A percentile compares a stretch with the other conserved stretches of the same genome.
phyloP scores from a whole-genome alignment of 2,113 vertebrate genomes.

The Toxostoma redivivum region DNA sequence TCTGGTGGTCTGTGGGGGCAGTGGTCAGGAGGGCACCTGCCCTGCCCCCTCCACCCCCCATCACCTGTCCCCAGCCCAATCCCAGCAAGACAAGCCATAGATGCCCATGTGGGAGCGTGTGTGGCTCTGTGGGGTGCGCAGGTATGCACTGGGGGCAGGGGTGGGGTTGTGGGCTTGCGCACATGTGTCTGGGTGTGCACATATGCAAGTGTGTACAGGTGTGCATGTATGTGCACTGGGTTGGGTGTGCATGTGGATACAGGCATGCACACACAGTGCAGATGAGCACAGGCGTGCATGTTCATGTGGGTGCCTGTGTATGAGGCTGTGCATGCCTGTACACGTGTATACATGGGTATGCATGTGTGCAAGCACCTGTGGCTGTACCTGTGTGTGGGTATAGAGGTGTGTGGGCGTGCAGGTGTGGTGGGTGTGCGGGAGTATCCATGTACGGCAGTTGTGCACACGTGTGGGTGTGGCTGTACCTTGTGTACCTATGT shows the following conservation, averaged over 20 bases:
- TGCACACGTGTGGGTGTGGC: background rate
- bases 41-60: background rate
- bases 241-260: accelerated
- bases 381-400: background rate
- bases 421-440: background rate
- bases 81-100: background rate
- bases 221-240: accelerated
- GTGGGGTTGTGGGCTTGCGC: background rate
- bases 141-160: background rate
- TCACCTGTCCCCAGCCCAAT: background rate
- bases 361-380: background rate
- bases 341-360: background rate
- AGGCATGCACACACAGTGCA: background rate
- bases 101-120: background rate
- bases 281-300: no score
- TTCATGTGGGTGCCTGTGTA: accelerated
- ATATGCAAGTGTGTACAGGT: no score
- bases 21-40: background rate
- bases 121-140: background rate
- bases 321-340: background rate
- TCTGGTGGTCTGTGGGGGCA: conserved; percentile 88
- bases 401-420: background rate
- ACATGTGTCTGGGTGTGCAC: no score
- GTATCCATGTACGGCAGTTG: accelerated
- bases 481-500: background rate